These are phyloP conservation scores for Stenoptilia bipunctidactyla DNA, from an alignment of 2,888 invertebrate genomes.

Conservation along the genomic window DNA sequence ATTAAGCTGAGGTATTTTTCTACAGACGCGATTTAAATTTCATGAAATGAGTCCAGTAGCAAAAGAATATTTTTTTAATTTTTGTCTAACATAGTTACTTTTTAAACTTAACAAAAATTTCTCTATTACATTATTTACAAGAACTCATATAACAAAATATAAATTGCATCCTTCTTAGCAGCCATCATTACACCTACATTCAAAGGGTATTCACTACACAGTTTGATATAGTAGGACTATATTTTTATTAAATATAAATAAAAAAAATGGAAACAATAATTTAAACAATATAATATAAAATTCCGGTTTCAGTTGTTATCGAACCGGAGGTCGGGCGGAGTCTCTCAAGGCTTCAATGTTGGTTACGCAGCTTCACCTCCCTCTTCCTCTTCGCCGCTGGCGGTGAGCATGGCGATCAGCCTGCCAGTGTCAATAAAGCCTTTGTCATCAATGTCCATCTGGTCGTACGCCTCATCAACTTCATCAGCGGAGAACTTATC, in stretches of 20 bases:
- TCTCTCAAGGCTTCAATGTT: constrained; percentile 17
- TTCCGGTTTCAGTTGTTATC: constrained; percentile 41
- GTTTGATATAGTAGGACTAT: constrained; percentile 63
- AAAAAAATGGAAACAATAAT: constrained; percentile 68
- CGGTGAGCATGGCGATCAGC: constrained; percentile 90
- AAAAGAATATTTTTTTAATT: too few relatives aligned
- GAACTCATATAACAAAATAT: too few relatives aligned
- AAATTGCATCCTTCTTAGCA: too few relatives aligned
- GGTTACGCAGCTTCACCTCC: constrained; percentile 68
- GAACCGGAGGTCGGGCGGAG: constrained; percentile 38
- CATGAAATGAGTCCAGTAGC: too few relatives aligned
- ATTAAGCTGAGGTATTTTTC: too few relatives aligned
- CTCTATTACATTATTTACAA: too few relatives aligned
- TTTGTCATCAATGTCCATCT: constrained; percentile 92
- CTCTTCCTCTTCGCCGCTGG: constrained; percentile 86
- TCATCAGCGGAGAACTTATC: constrained; percentile 92
- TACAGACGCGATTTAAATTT: too few relatives aligned
- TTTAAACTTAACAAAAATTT: too few relatives aligned
- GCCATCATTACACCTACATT: too few relatives aligned
- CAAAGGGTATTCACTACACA: constrained; percentile 42
- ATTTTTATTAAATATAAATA: constrained; percentile 66
- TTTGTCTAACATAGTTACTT: too few relatives aligned
- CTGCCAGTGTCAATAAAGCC: constrained; percentile 90
- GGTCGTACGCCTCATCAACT: constrained; percentile 92
- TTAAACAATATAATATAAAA: constrained; percentile 56